Evolutionary conservation across 1,140 invertebrate species (phyloP), one percentile per base, ranked within the genome.

Genomic region (Drosophila ananassae): DNA sequence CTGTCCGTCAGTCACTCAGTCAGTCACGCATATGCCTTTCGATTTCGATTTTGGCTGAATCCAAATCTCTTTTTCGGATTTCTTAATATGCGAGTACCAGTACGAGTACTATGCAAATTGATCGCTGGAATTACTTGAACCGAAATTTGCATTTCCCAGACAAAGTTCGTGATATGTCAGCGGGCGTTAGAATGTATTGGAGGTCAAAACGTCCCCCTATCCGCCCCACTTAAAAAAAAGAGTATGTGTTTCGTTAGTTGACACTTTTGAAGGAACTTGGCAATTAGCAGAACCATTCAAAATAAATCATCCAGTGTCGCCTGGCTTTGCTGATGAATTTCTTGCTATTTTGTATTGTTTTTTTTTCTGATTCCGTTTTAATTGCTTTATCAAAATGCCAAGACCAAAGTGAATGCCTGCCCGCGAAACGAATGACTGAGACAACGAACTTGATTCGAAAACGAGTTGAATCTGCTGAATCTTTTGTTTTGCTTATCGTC

Each of bases 81-180:
- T 59, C 79, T 84, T 77, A 83, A 84, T 78, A 71, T 22, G 7
- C 1, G 30, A 79, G 69, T 64, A 34, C 30, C 25, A 28, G 25
- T 28, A 25, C 76, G 71, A 79, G 71, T 62, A 32, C 76, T 66
- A 83, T 83, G 79, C 80, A 83, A 83, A 84, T 83, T 51, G 51
- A 79, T 57, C 56, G 24, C n/a, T n/a, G 17, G 17, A 62, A 58
- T 30, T 41, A 24, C 24, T 13, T 41, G 59, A 57, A 46, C 47
- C 54, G 24, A 60, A 66, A 74, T 83, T 83, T 83, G 79, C 79
- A 83, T 83, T 84, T 83, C 77, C 56, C 60, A 60, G 30, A 32
- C 62, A 79, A 56, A 79, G 76, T 79, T 79, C 79, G 79, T 83
- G 79, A 83, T 83, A 83, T 83, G 79, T 83, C 79, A 83, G 71